Percentiles rank a stretch among this genome's conserved stretches.
Evolutionary conservation across 37 sponge, comb jelly and placozoan genomes (phyloP).

Genomic region (Spongilla lacustris): DNA sequence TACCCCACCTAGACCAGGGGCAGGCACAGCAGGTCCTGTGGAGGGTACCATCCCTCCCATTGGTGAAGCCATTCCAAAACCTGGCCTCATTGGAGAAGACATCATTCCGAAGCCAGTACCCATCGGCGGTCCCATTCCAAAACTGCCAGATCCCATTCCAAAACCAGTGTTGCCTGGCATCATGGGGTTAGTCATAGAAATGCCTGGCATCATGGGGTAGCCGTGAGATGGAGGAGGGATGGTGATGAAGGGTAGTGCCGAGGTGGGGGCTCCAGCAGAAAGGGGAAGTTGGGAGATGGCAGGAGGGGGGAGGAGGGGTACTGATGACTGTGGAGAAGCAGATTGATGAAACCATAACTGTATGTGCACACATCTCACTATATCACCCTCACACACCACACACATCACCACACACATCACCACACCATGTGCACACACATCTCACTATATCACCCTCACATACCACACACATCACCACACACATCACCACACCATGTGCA

Average conservation of each 20-base stretch:
- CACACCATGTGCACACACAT: background rate
- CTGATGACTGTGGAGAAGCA: background rate
- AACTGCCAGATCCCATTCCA: background rate
- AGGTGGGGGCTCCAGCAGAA: conserved; percentile 2
- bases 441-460: background rate
- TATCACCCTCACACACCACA: background rate
- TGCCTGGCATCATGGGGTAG: background rate
- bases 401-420: background rate
- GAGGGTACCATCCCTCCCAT: background rate
- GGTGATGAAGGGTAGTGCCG: background rate
- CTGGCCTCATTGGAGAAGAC: background rate
- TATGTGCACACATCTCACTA: too few relatives aligned
- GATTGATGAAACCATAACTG: background rate
- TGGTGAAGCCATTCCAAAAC: background rate
- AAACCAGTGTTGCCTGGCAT: background rate
- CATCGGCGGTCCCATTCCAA: background rate
- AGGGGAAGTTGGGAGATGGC: conserved; percentile 9
- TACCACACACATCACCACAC: background rate
- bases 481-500: background rate
- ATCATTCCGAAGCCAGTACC: background rate
- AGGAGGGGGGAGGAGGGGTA: conserved; percentile 2
- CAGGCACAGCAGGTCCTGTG: background rate
- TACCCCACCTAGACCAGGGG: background rate
- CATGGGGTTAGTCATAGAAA: background rate
- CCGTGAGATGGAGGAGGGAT: conserved; percentile 10